A percentile compares a stretch with the other conserved stretches of the same genome.
Evolutionary conservation across 35 echinoderm and acorn worm genomes (phyloP).

Genomic region (Lytechinus pictus): DNA sequence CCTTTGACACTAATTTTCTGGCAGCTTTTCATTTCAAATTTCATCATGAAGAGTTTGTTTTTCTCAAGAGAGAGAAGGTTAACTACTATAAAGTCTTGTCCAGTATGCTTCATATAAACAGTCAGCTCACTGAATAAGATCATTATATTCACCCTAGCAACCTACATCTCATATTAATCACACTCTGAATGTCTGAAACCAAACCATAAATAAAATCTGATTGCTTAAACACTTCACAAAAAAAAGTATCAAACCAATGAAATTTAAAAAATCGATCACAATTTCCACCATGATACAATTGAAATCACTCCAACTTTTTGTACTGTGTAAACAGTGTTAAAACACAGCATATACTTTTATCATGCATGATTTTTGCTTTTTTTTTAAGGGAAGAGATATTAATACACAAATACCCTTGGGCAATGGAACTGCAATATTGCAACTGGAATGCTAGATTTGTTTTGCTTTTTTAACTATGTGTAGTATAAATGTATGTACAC

Average conservation of each 20-base stretch:
- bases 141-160: constrained; percentile 7
- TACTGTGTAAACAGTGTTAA: not conserved
- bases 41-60: not conserved
- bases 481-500: constrained; percentile 35
- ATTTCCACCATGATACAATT: not conserved
- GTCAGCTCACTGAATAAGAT: not conserved
- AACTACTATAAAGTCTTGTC: constrained; percentile 1
- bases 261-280: not conserved
- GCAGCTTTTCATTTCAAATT: not conserved
- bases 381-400: not conserved
- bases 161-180: not conserved
- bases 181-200: not conserved
- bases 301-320: not conserved
- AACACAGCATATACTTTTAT: not conserved
- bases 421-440: not conserved
- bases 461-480: not conserved
- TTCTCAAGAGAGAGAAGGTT: not conserved
- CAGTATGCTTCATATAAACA: not conserved
- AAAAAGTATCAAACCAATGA: not conserved
- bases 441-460: constrained; percentile 33
- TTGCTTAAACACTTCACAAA: not conserved
- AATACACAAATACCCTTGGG: not conserved
- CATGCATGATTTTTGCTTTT: not conserved
- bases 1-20: not conserved
- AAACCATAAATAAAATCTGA: not conserved